phyloP scores from a whole-genome alignment of 2,888 invertebrate species.

The Synergus itoensis region DNA sequence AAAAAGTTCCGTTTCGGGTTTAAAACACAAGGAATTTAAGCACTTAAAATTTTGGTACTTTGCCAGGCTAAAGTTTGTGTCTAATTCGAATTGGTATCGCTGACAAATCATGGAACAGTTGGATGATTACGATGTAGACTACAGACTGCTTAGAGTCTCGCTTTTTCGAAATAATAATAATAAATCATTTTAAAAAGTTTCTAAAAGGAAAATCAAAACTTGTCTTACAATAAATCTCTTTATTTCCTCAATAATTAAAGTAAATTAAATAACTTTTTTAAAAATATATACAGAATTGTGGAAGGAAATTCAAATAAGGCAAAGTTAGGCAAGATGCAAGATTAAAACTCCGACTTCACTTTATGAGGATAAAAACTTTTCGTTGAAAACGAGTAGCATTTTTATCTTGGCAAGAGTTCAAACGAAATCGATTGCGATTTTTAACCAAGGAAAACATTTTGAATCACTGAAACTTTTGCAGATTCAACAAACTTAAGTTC shows the following conservation, averaged over 20 bases:
- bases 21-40: not conserved
- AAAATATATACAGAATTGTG: slow-evolving; percentile 1
- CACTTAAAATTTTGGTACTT: slow-evolving; percentile 6
- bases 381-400: not conserved
- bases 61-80: slow-evolving; percentile 20
- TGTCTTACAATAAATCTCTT: not conserved
- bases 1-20: not conserved
- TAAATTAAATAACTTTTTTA: not conserved
- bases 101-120: slow-evolving; percentile 11
- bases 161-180: not conserved
- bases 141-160: not conserved
- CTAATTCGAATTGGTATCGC: not conserved
- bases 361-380: not conserved
- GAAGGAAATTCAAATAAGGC: not conserved
- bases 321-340: not conserved
- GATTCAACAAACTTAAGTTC: not conserved
- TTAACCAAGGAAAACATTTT: not conserved
- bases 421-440: not conserved
- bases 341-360: not conserved
- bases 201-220: not conserved
- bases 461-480: not conserved
- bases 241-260: not conserved
- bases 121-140: not conserved
- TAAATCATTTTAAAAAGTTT: too few relatives aligned
- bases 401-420: slow-evolving; percentile 9